Base-by-base conservation (phyloP, 2,113 vertebrate genomes). In the Oreochromis aureus region DNA sequence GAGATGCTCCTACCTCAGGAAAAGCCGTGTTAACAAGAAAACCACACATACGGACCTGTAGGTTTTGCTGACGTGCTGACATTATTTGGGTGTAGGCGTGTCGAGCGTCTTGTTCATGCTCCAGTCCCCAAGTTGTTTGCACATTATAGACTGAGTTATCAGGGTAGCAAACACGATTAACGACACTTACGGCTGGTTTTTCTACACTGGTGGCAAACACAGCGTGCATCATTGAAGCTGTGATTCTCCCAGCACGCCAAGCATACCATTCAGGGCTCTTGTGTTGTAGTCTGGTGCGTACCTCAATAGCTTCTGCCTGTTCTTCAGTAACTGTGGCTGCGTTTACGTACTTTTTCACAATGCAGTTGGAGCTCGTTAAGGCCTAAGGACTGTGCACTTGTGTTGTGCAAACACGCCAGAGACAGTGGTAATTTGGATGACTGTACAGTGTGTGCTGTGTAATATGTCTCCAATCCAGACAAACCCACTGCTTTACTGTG, bases 131-230 rank as follows among this genome's bases (percentile, higher is more conserved):
- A 55, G n/a, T 55, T 55, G n/a, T 55, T 55, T 55, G n/a, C 54
- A 55, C 54, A 0, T 24, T 55, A 24, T 0, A 55, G 54, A 24
- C 1, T 1, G 19, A 22, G 19, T 22, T 0, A 22, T 0, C 5
- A 10, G 53, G 19, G 53, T 54, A 54, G 5, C 53, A 54, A 54
- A 54, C 19, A 54, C 1, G 0, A 54, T 54, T 54, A 54, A n/a
- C 0, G 0, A 54, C 53, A 54, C 2, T n/a, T 2, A 54, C 0
- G 2, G 51, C 0, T 0, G 19, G 9, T 0, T 54, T n/a, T 54
- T 54, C 53, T 54, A n/a, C 51, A 53, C 3, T 53, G 0, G 51
- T n/a, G 0, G 51, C 51, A 53, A 53, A 48, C 15, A 48, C 1
- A 4, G 46, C 15, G 2, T 48, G 15, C 46, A 48, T 48, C 15